Evolutionary conservation across 2,888 invertebrate species (phyloP), one percentile per base, ranked within the genome.

Genomic region (Timema podura): DNA sequence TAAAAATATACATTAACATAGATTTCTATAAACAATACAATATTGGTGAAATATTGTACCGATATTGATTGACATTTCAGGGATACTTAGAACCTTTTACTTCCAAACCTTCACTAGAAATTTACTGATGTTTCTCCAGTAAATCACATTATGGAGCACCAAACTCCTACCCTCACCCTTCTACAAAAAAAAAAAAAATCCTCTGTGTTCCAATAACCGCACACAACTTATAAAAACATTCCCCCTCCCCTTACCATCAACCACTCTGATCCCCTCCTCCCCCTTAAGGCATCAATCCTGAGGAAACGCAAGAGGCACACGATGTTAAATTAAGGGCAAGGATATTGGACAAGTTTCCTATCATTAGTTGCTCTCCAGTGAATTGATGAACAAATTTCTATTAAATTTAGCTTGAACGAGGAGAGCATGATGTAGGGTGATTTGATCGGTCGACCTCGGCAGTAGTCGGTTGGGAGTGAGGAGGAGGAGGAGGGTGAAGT

Each of bases 381-480:
- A 82, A 82, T 82, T 82, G 82, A 82, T 82, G 82, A 82, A 81
- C 82, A 81, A 81, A 81, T 82, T 82, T 81, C 81, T 82, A 82
- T 82, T 82, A 82, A 82, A 82, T 82, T 82, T 80, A 73, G 73
- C 68, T 71, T 16, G 61, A 51, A n/a, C 51, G 51, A 51, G n/a
- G 44, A 30, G 30, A 30, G 30, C 30, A 30, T 30, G 30, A 30
- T 30, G 30, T 30, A 30, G 30, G 30, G 30, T 30, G 30, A 30
- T 30, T 30, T 30, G 30, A 30, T 30, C 30, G 30, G 30, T 30
- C 30, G 30, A 11, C 61, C 44, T 44, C 8, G 57, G 15, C 15
- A 30, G 11, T 30, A 45, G 61, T 11, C 0, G 44, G 13, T 1
- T 30, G 9, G 44, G 61, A 13, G 44, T 11, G 30, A 61, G 61